phyloP scores from a whole-genome alignment of 2,797 vertebrate genomes.

The Xenopus petersii region DNA sequence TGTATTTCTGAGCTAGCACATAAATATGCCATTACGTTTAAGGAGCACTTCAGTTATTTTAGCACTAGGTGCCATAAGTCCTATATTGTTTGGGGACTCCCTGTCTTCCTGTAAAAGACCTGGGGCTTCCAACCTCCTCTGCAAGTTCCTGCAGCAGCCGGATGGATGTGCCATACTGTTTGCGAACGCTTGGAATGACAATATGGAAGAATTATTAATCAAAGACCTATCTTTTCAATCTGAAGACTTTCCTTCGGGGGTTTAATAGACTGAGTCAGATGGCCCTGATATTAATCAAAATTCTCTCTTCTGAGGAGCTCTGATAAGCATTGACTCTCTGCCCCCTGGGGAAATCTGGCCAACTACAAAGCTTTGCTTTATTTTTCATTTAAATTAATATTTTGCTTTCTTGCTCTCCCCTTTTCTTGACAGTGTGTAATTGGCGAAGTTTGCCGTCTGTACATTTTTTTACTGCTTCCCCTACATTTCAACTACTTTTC shows the following conservation, averaged over 20 bases:
- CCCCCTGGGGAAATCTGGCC: constrained; percentile 66
- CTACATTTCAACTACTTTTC: constrained; percentile 44
- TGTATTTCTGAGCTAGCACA: no score
- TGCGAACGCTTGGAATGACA: constrained; percentile 68
- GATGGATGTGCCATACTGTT: constrained; percentile 55
- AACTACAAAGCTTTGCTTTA: constrained; percentile 70
- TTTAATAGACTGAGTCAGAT: constrained; percentile 76
- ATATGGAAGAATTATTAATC: constrained; percentile 75
- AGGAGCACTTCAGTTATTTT: constrained; percentile 16
- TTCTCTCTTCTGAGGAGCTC: constrained; percentile 73
- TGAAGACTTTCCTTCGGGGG: constrained; percentile 74
- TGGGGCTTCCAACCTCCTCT: constrained; percentile 55
- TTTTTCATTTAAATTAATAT: constrained; percentile 67
- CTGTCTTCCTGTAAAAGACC: constrained; percentile 54
- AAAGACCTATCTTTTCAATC: constrained; percentile 72
- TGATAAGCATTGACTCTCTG: constrained; percentile 73
- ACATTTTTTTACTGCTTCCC: constrained; percentile 31
- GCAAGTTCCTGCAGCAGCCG: constrained; percentile 19
- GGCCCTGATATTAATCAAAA: constrained; percentile 76
- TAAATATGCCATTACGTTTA: constrained; percentile 32
- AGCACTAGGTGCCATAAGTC: constrained; percentile 1
- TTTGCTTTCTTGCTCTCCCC: constrained; percentile 38
- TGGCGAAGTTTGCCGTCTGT: constrained; percentile 50
- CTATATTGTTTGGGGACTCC: background rate
- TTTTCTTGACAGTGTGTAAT: constrained; percentile 52